phyloP scores from a whole-genome alignment of 2,888 invertebrate species.

The Laspeyria flexula region DNA sequence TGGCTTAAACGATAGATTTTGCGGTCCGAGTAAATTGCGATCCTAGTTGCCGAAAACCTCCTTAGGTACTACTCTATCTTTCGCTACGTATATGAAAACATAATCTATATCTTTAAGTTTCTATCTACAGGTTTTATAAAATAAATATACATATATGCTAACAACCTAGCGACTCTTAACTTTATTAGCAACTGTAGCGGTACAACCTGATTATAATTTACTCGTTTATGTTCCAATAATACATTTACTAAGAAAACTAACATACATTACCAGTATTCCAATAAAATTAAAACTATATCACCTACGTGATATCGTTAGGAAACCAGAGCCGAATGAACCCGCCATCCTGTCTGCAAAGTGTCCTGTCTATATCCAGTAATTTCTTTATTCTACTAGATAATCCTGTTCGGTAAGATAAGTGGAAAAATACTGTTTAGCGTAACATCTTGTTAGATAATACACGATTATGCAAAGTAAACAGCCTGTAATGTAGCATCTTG shows the following conservation, averaged over 20 bases:
- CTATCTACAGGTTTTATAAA: too few relatives aligned
- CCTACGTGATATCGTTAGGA: not conserved
- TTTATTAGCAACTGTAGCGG: too few relatives aligned
- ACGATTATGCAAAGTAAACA: conserved; percentile 58
- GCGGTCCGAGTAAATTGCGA: too few relatives aligned
- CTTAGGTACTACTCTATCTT: too few relatives aligned
- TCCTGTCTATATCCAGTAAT: conserved; percentile 20
- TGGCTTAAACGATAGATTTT: too few relatives aligned
- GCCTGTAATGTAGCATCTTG: conserved; percentile 46
- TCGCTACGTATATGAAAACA: too few relatives aligned
- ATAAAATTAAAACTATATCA: conserved; percentile 9
- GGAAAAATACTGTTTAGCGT: conserved; percentile 50
- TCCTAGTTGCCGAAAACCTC: too few relatives aligned
- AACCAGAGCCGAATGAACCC: not conserved
- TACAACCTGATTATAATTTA: too few relatives aligned
- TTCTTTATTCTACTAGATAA: conserved; percentile 40
- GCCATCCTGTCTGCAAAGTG: conserved; percentile 10
- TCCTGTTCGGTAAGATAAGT: conserved; percentile 33
- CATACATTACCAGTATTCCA: not conserved
- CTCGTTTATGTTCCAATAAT: too few relatives aligned
- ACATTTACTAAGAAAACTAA: not conserved
- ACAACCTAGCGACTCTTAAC: too few relatives aligned
- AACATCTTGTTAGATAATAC: conserved; percentile 55
- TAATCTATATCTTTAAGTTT: too few relatives aligned
- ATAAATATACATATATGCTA: too few relatives aligned